Base-by-base conservation (phyloP, 2,888 invertebrate species). In the Drosophila suboccidentalis region DNA sequence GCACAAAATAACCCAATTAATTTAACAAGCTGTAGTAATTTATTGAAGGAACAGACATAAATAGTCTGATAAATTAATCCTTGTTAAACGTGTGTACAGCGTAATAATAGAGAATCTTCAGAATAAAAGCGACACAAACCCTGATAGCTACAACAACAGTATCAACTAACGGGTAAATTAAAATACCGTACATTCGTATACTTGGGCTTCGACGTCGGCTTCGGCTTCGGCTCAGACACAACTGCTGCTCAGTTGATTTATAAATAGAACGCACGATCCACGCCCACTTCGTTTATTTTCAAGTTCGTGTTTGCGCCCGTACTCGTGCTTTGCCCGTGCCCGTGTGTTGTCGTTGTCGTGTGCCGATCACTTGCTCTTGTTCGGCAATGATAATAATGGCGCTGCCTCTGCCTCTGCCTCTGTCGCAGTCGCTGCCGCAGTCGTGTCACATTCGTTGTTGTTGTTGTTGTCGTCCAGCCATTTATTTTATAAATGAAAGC, bases 401-500 rank as follows among this genome's bases (percentile, higher is more conserved):
- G 46, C 34, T 41, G 54, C 34, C 46, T 50, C 19, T 26, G 60
- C 32, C 47, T 38, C 6, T 19, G 70, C 11, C 17, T 29, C 2
- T 17, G 70, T 5, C 49, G 44, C 34, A 13, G n/a, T 43, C 38
- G 55, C 19, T n/a, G 44, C 13, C 58, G 57, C 41, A 51, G 65
- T 62, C 22, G 53, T 19, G n/a, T 38, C 54, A 71, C 34, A 46
- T 54, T 32, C 63, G 67, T 34, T 41, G 64, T 50, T 38, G 63
- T 36, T 51, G 63, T 55, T 44, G 61, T 50, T 34, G 71, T 10
- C 49, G 73, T 51, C 63, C 58, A 62, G 41, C 47, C 44, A 75
- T 66, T 72, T 78, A 73, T 78, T 78, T 84, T 84, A 84, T 87
- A 84, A 87, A 76, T 63, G 81, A 67, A 70, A 67, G 60, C 75